Conservation (phyloP, 1,140 invertebrate species). For the Drosophila ogumai region DNA sequence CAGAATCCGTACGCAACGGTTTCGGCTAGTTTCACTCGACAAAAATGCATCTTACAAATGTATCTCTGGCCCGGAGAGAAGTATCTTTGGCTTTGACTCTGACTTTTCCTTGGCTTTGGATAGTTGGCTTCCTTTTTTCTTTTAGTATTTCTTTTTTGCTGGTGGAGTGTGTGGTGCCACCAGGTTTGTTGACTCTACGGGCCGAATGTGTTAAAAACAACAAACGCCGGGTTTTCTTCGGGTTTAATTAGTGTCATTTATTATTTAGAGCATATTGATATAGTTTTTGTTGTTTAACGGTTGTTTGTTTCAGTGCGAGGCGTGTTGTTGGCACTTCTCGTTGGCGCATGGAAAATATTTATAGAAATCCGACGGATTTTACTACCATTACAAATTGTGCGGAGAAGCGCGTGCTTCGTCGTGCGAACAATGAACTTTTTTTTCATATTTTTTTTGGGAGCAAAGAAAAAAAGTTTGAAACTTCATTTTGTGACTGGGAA, state of each 20-base stretch:
- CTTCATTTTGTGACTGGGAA: constrained; percentile 48
- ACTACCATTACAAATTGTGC: constrained; percentile 47
- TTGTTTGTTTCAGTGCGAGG: constrained; percentile 69
- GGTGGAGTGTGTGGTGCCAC: constrained; percentile 10
- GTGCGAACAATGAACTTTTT: constrained; percentile 50
- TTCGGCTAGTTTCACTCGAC: constrained; percentile 73
- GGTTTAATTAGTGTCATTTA: constrained; percentile 84
- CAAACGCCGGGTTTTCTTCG: constrained; percentile 69
- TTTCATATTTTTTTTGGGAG: constrained; percentile 39
- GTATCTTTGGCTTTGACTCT: constrained; percentile 33
- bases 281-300: constrained; percentile 83
- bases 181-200: constrained; percentile 44
- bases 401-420: constrained; percentile 32
- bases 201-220: constrained; percentile 76
- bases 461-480: constrained; percentile 33
- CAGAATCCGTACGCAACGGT: constrained; percentile 58
- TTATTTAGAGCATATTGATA: constrained; percentile 84
- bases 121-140: constrained; percentile 25
- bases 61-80: constrained; percentile 14
- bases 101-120: constrained; percentile 54
- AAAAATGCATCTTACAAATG: constrained; percentile 51
- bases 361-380: constrained; percentile 66
- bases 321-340: constrained; percentile 59
- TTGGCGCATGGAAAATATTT: constrained; percentile 69
- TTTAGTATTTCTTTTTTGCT: constrained; percentile 22